Evolutionary conservation across 2,797 vertebrate genomes (phyloP).

Genomic region (Lepidocolaptes lacrymiger): DNA sequence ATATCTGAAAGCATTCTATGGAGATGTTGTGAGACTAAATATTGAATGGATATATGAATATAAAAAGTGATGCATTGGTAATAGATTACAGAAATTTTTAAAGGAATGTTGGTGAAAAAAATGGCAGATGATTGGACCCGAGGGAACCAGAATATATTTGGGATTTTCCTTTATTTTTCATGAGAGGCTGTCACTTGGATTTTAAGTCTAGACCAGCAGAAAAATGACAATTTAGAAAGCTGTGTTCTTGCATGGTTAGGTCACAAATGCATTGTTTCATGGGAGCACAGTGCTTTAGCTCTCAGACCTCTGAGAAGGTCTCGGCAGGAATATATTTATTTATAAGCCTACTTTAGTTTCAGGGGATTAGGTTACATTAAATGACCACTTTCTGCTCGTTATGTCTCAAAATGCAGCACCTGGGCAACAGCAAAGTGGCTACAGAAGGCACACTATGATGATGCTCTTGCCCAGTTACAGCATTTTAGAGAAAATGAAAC

Average conservation of each 20-base stretch:
- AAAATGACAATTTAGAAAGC: background rate
- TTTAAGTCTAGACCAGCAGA: background rate
- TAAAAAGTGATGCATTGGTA: conserved; percentile 5
- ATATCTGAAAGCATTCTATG: conserved; percentile 47
- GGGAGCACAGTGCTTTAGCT: background rate
- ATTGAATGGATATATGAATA: conserved; percentile 26
- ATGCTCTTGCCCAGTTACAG: background rate
- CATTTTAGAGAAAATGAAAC: background rate
- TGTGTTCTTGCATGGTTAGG: background rate
- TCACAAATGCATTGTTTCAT: background rate
- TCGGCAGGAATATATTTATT: background rate
- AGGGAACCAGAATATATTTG: background rate
- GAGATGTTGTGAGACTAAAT: conserved; percentile 48
- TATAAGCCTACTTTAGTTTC: background rate
- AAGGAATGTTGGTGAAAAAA: background rate
- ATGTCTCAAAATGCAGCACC: background rate
- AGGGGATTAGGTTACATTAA: background rate
- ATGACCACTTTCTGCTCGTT: background rate
- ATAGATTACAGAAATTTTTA: background rate
- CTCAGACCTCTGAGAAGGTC: background rate
- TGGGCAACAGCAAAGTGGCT: background rate
- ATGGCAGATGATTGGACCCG: background rate
- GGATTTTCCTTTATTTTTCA: background rate
- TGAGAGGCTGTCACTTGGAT: background rate
- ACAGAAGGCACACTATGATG: background rate